These are phyloP conservation scores for Microtus californicus DNA, from an alignment of 2,797 vertebrate genomes.

Conservation along the genomic window DNA sequence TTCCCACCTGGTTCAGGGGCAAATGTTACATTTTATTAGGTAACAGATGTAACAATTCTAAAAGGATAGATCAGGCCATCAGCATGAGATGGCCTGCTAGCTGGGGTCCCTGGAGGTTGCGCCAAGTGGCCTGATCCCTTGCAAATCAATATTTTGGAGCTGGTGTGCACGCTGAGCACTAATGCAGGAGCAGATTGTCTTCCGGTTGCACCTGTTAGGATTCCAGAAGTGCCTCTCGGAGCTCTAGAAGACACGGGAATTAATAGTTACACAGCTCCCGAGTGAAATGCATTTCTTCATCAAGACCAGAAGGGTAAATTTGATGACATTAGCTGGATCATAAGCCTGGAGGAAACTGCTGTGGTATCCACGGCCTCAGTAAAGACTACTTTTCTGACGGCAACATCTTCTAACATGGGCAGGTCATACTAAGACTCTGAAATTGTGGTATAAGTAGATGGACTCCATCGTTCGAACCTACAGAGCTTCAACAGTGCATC, in stretches of 20 bases:
- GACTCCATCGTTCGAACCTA: neutral
- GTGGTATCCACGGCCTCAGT: neutral
- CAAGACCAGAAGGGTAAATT: neutral
- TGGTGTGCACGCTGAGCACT: neutral
- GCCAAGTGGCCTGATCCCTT: neutral
- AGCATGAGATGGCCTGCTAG: neutral
- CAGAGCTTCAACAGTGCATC: neutral
- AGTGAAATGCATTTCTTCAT: neutral
- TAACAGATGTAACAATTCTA: conserved; percentile 8
- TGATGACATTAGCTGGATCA: neutral
- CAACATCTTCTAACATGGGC: neutral
- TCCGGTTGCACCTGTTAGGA: neutral
- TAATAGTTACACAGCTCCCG: neutral
- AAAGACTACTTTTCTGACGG: neutral
- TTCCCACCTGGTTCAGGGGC: conserved; percentile 53
- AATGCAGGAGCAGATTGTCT: neutral
- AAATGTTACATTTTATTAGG: conserved; percentile 65
- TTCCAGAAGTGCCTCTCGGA: conserved; percentile 28
- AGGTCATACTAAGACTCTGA: neutral
- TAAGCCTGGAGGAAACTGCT: neutral
- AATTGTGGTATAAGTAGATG: neutral
- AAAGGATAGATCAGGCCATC: conserved; percentile 39
- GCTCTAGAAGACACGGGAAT: neutral
- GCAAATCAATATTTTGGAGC: conserved; percentile 21
- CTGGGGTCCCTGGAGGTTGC: neutral